Base-by-base conservation (phyloP, 2,888 invertebrate genomes). In the Lepidocyrtinus sp. region DNA sequence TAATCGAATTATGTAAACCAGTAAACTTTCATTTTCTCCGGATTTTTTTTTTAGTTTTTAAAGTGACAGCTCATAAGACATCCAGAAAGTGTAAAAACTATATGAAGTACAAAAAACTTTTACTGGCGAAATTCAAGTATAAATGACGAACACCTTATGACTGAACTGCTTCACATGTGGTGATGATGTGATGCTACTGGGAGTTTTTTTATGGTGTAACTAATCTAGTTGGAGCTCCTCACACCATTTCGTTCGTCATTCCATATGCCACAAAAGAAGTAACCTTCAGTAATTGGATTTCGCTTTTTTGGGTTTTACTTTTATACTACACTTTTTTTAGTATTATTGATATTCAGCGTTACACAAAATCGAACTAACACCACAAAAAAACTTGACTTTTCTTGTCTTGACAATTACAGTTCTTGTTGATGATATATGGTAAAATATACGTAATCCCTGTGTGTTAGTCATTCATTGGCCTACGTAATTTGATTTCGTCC, bases 201-300 rank as follows among this genome's bases (percentile, higher is more conserved):
- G 50, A 50, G 50, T 45, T 50, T n/a, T n/a, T n/a, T 65, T 72
- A 15, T 22, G n/a, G 36, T 22, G 5, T 50, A 25, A 69, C 74
- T n/a, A n/a, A n/a, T n/a, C n/a, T n/a, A n/a, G n/a, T n/a, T 74
- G 74, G 74, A 74, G 65, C 50, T 74, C 7, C 24, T 74, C 45
- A 17, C 19, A 50, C 27, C 25, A 19, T 26, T 17, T 65, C 50
- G 50, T 26, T 65, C 50, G 74, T 74, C 75, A 75, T 67, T 67
- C 75, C 67, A 36, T 7, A 36, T 5, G 73, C 75, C 61, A 67
- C 67, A 75, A 68, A 46, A 67, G 67, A 75, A 68, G 68, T 36
- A 36, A 36, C 36, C 36, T 36, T 36, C 5, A 36, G 12, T 50
- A 68, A 68, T 68, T 50, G 68, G 68, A 50, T 50, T 68, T 50